Percentiles rank a stretch among this genome's conserved stretches.
Conservation (phyloP, 2,888 invertebrate species). For the Drosophila quinaria region DNA sequence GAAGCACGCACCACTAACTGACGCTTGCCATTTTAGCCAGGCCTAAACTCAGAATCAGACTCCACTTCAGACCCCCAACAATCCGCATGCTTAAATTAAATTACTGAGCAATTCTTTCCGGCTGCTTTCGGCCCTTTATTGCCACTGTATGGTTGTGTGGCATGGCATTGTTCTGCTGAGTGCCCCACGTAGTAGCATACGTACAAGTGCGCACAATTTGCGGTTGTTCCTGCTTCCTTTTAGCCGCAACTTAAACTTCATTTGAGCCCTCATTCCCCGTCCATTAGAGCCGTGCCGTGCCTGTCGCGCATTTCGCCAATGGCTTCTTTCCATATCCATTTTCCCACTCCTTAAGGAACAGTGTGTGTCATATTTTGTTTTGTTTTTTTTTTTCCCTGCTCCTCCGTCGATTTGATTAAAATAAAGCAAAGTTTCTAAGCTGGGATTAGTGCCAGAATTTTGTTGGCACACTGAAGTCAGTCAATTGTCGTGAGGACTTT, state of each 20-base stretch:
- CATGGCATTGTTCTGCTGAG: conserved; percentile 56
- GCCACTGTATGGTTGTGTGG: conserved; percentile 31
- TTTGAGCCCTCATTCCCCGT: conserved; percentile 20
- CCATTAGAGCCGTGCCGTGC: conserved; percentile 40
- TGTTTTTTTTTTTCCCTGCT: conserved; percentile 8
- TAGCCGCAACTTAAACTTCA: conserved; percentile 53
- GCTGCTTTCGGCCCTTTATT: conserved; percentile 58
- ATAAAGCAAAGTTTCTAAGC: conserved; percentile 82
- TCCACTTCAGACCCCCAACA: conserved; percentile 7
- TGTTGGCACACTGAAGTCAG: conserved; percentile 51
- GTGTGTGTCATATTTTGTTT: conserved; percentile 9
- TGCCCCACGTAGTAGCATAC: conserved; percentile 56
- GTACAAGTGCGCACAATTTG: conserved; percentile 61
- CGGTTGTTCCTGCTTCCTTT: conserved; percentile 26
- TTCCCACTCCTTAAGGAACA: not conserved
- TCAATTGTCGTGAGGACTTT: conserved; percentile 60
- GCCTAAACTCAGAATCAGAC: not conserved
- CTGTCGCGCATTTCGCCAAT: conserved; percentile 59
- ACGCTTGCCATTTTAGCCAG: conserved; percentile 41
- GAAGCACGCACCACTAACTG: conserved; percentile 75
- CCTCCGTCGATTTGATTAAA: conserved; percentile 71
- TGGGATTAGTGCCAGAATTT: conserved; percentile 78
- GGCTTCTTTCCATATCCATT: conserved; percentile 53
- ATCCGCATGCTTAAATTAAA: conserved; percentile 75
- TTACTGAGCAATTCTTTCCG: conserved; percentile 77